Evolutionary conservation across 2,888 invertebrate species (phyloP).

Genomic region (Enchytraeus crypticus): DNA sequence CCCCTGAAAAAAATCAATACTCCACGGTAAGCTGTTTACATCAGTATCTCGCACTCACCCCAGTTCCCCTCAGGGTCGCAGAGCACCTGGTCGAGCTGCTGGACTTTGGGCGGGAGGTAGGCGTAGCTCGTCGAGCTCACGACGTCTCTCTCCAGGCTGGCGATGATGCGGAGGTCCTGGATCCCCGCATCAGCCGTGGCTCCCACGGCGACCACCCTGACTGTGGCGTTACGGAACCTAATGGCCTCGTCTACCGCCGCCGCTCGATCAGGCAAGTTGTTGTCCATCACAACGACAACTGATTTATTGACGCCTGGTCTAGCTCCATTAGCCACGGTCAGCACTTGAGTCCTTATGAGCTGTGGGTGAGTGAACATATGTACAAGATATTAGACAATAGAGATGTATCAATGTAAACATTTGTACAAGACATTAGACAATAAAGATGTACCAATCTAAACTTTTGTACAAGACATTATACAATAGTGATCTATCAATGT

Average conservation of each 20-base stretch:
- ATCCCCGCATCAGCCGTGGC: not conserved
- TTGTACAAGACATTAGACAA: no score
- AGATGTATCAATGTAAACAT: no score
- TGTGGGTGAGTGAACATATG: no score
- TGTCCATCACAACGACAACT: constrained; percentile 1
- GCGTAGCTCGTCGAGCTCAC: not conserved
- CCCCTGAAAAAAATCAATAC: no score
- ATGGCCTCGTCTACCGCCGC: not conserved
- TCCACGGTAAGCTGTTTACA: no score
- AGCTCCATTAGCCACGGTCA: not conserved
- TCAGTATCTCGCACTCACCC: not conserved
- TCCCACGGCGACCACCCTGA: constrained; percentile 9
- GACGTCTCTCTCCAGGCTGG: constrained; percentile 1
- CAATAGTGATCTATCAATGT: no score
- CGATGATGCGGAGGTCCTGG: constrained; percentile 1
- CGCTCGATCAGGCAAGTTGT: not conserved
- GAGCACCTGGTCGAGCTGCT: not conserved
- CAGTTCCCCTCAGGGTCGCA: not conserved
- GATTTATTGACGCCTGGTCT: not conserved
- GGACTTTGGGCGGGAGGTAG: constrained; percentile 5
- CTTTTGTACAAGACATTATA: no score
- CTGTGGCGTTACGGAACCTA: not conserved
- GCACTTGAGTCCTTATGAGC: no score
- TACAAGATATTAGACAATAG: no score
- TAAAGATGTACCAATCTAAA: no score